These are phyloP conservation scores for Uropsilus gracilis DNA, from an alignment of 2,113 vertebrate genomes.

Conservation along the genomic window DNA sequence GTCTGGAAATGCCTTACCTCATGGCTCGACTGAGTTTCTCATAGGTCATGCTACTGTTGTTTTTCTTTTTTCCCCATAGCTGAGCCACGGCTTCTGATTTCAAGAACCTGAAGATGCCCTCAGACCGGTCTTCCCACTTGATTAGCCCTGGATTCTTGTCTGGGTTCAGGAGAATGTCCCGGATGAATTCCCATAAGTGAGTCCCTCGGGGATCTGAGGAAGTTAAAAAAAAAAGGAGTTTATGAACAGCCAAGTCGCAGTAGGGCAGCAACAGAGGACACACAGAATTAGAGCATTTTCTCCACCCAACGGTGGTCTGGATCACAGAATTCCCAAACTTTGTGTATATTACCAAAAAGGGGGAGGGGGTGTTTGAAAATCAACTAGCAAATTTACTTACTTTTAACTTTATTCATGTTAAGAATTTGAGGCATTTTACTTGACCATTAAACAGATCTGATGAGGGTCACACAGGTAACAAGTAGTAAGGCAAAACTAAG, in stretches of 20 bases:
- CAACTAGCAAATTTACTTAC: not conserved
- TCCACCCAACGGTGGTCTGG: not conserved
- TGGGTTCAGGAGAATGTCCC: slow-evolving; percentile 96
- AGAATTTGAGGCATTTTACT: not conserved
- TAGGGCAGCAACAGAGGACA: not conserved
- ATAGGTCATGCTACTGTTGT: slow-evolving; percentile 99
- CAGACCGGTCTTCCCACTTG: slow-evolving; percentile 97
- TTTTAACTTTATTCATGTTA: not conserved
- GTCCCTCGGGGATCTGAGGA: slow-evolving; percentile 93
- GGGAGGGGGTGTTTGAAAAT: not conserved
- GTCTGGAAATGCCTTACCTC: slow-evolving; percentile 86
- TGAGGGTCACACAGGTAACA: not conserved
- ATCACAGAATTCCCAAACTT: not conserved
- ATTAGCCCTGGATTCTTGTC: slow-evolving; percentile 97
- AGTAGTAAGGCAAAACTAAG: not conserved
- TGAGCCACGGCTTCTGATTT: slow-evolving; percentile 98
- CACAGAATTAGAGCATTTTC: too few species aligned
- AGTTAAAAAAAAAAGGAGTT: not conserved
- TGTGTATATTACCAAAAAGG: too few species aligned
- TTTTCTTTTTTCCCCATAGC: slow-evolving; percentile 99
- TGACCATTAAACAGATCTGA: not conserved
- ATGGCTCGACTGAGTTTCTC: slow-evolving; percentile 99
- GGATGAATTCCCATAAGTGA: slow-evolving; percentile 98
- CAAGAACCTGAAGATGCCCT: slow-evolving; percentile 97
- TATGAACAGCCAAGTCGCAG: not conserved